Conservation (phyloP, 2,113 vertebrate genomes). For the Takifugu bimaculatus region DNA sequence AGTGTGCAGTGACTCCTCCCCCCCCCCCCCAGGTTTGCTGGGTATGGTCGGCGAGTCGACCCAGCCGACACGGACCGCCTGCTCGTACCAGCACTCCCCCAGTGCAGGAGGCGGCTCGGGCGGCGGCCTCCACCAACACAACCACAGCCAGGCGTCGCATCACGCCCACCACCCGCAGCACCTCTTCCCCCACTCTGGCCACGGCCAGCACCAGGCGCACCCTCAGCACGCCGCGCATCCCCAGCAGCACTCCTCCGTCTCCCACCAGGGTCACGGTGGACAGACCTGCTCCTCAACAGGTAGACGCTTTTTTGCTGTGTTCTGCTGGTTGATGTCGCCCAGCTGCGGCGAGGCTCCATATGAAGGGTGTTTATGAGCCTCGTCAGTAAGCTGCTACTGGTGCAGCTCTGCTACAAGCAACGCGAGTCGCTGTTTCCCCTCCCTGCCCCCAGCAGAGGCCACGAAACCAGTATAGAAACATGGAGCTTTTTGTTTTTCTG, state of each 20-base stretch:
- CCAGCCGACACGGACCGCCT: constrained; percentile 77
- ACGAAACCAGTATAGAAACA: too few species aligned
- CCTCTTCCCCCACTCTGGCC: constrained; percentile 69
- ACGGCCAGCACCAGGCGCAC: constrained; percentile 58
- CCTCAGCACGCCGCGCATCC: constrained; percentile 65
- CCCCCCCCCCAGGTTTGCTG: constrained; percentile 76
- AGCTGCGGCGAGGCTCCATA: too few species aligned
- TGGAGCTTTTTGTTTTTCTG: too few species aligned
- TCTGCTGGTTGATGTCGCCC: too few species aligned
- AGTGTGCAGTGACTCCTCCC: not conserved
- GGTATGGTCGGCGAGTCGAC: constrained; percentile 76
- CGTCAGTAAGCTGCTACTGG: too few species aligned
- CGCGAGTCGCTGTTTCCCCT: too few species aligned
- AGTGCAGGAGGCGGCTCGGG: constrained; percentile 48
- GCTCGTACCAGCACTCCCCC: constrained; percentile 84
- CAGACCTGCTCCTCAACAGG: constrained; percentile 77
- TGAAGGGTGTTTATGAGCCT: too few species aligned
- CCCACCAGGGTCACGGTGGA: constrained; percentile 75
- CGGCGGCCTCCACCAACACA: constrained; percentile 74
- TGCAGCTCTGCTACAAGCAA: not conserved
- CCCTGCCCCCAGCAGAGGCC: too few species aligned
- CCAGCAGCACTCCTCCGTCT: constrained; percentile 67
- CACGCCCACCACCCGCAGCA: constrained; percentile 73
- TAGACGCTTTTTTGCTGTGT: constrained; percentile 32
- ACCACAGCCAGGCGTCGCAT: constrained; percentile 51